These are phyloP conservation scores for Oxystoma pomonae DNA, from an alignment of 2,888 invertebrate species.

Conservation along the genomic window DNA sequence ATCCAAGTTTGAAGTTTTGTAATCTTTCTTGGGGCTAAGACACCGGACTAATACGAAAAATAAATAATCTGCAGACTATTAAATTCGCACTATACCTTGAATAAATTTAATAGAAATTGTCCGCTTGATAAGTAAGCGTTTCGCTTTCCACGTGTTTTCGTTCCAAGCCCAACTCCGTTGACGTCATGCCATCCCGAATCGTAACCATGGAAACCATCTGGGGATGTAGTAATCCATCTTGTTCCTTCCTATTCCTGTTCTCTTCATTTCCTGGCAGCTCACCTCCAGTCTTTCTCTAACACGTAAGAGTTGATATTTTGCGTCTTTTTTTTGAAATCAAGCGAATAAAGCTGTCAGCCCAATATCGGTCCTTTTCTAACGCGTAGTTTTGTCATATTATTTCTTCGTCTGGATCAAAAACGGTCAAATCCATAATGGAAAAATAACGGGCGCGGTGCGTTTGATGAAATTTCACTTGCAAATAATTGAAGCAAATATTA, in stretches of 20 bases:
- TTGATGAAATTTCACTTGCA: neutral
- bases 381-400: neutral
- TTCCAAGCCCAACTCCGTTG: constrained; percentile 17
- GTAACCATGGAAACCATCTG: constrained; percentile 45
- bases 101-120: too few relatives aligned
- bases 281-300: neutral
- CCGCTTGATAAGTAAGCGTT: too few relatives aligned
- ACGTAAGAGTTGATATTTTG: neutral
- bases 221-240: constrained; percentile 45
- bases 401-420: neutral
- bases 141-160: too few relatives aligned
- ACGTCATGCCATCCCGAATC: constrained; percentile 42
- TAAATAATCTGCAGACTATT: too few relatives aligned
- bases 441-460: neutral
- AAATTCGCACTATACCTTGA: too few relatives aligned
- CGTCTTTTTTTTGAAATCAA: neutral
- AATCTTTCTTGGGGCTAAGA: too few relatives aligned
- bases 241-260: constrained; percentile 36
- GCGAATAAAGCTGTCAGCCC: neutral
- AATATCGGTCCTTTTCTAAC: neutral
- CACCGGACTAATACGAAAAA: too few relatives aligned
- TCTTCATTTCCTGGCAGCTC: constrained; percentile 33
- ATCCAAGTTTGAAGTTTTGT: too few relatives aligned
- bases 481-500: neutral
- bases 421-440: neutral